These are phyloP conservation scores for Drosophila ironensis DNA, from an alignment of 1,140 invertebrate species.

Conservation along the genomic window DNA sequence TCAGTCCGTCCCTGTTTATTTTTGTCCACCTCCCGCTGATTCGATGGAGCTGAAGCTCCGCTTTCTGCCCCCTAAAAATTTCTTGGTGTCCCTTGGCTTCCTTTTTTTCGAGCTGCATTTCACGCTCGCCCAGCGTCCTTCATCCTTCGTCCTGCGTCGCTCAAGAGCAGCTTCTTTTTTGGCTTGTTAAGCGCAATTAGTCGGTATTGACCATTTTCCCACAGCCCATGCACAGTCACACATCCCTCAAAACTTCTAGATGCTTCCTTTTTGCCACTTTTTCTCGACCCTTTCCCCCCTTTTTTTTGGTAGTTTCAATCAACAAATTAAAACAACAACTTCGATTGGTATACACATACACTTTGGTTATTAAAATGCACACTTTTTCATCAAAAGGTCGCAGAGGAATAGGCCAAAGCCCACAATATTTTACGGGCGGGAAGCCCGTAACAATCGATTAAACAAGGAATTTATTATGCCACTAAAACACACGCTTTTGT, in stretches of 20 bases:
- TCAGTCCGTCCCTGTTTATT: background rate
- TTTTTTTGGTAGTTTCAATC: constrained; percentile 26
- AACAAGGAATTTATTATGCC: too few relatives aligned
- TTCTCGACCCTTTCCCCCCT: background rate
- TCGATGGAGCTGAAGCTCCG: constrained; percentile 6
- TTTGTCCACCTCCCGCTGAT: background rate
- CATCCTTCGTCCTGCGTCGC: background rate
- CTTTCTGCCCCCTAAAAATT: constrained; percentile 22
- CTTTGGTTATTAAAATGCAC: constrained; percentile 39
- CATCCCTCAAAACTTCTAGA: constrained; percentile 8
- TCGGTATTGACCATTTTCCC: constrained; percentile 59
- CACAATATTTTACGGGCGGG: too few relatives aligned
- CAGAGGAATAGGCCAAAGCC: too few relatives aligned
- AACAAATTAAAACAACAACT: constrained; percentile 50
- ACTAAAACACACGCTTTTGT: too few relatives aligned
- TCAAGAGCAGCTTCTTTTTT: constrained; percentile 21
- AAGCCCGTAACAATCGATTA: too few relatives aligned
- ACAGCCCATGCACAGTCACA: constrained; percentile 1
- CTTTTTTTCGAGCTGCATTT: constrained; percentile 28
- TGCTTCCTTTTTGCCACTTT: constrained; percentile 23
- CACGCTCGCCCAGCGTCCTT: constrained; percentile 16
- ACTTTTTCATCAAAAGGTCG: background rate
- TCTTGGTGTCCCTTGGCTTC: constrained; percentile 8
- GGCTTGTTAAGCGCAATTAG: constrained; percentile 70
- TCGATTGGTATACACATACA: constrained; percentile 1